A percentile compares a stretch with the other conserved stretches of the same genome.
Evolutionary conservation across 2,113 vertebrate genomes (phyloP).

Genomic region (Trematocara nigrifrons): DNA sequence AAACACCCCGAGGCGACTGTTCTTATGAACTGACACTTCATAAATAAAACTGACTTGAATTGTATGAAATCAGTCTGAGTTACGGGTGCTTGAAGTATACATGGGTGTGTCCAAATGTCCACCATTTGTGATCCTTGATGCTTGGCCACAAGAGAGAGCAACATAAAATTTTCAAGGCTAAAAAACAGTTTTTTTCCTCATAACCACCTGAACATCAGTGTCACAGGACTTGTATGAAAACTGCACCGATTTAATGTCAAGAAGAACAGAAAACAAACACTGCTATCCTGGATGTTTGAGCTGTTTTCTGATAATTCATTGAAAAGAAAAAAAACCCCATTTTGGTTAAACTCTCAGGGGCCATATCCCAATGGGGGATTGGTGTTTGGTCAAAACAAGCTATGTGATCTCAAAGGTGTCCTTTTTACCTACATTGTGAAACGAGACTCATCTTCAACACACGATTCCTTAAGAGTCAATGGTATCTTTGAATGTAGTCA

Average conservation of each 20-base stretch:
- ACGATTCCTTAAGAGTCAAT: background rate
- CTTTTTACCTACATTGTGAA: background rate
- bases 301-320: background rate
- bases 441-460: background rate
- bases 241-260: background rate
- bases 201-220: background rate
- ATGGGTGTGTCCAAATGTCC: background rate
- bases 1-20: fast-evolving
- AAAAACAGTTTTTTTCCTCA: background rate
- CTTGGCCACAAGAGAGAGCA: background rate
- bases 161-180: background rate
- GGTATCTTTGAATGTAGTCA: background rate
- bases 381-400: background rate
- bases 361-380: background rate
- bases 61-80: background rate
- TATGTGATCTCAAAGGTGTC: background rate
- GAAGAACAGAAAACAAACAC: background rate
- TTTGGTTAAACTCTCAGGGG: background rate
- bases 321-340: background rate
- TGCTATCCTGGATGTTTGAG: background rate
- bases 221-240: background rate
- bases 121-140: background rate
- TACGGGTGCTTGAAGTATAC: background rate
- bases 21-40: background rate
- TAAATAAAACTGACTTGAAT: background rate